Conservation (phyloP, 2,113 vertebrate genomes). For the Cyprinodon brontotheroides region DNA sequence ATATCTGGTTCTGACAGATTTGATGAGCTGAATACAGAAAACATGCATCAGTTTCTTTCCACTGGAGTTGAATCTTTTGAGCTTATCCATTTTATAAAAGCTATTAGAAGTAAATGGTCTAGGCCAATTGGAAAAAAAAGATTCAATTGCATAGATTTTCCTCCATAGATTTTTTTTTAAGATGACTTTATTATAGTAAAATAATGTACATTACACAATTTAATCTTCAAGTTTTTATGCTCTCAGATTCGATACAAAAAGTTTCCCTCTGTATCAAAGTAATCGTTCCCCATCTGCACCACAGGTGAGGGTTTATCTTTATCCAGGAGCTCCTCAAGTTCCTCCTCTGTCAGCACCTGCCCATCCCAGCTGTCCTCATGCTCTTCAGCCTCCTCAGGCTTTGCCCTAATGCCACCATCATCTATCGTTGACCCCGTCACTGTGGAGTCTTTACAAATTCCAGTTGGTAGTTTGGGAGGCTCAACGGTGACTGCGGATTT, state of each 20-base stretch:
- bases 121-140: too few relatives aligned
- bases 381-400: slow-evolving; percentile 17
- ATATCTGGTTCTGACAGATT: background rate
- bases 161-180: background rate
- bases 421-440: slow-evolving; percentile 4
- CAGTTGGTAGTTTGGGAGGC: slow-evolving; percentile 6
- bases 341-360: slow-evolving; percentile 52
- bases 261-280: slow-evolving; percentile 84
- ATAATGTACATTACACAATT: background rate
- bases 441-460: slow-evolving; percentile 1
- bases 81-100: background rate
- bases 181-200: background rate
- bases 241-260: slow-evolving; percentile 85
- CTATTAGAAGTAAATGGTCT: background rate
- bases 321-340: slow-evolving; percentile 58
- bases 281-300: slow-evolving; percentile 77
- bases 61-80: background rate
- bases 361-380: slow-evolving; percentile 64
- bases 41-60: background rate
- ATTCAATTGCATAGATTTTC: too few relatives aligned
- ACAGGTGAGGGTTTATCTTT: slow-evolving; percentile 48
- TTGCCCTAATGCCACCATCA: background rate
- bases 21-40: background rate
- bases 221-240: background rate
- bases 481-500: slow-evolving; percentile 11